These are phyloP conservation scores for Anser brachyrhynchus DNA, from an alignment of 2,113 vertebrate species.

Conservation along the genomic window DNA sequence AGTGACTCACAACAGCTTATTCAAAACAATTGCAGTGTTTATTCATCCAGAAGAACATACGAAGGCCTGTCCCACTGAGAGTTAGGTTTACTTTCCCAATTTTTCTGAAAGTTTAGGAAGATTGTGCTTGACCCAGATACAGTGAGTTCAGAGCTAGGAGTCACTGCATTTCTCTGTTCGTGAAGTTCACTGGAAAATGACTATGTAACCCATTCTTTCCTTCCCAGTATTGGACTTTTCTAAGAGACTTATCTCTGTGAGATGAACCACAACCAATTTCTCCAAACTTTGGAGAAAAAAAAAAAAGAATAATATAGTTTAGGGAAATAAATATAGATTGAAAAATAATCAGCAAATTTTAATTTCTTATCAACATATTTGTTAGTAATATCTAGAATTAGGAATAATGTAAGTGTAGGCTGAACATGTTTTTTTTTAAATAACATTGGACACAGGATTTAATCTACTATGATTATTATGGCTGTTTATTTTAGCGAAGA, in stretches of 20 bases:
- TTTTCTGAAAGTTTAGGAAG: constrained; percentile 39
- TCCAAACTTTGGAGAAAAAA: not conserved
- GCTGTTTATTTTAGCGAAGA: not conserved
- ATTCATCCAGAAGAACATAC: constrained; percentile 34
- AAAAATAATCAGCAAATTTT: not conserved
- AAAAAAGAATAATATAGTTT: not conserved
- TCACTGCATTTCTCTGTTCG: not conserved
- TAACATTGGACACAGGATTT: not conserved
- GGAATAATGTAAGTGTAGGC: not conserved
- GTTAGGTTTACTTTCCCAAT: not conserved
- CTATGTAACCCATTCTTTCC: not conserved
- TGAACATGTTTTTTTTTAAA: not conserved
- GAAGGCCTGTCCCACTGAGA: constrained; percentile 3
- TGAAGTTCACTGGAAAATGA: not conserved
- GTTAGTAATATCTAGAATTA: not conserved
- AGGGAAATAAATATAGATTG: not conserved
- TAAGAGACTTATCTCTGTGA: not conserved
- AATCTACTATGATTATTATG: not conserved
- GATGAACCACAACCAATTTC: not conserved
- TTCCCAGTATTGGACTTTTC: not conserved
- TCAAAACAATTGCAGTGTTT: constrained; percentile 51
- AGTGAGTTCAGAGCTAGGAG: not conserved
- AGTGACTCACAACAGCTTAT: constrained; percentile 6
- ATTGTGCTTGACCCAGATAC: constrained; percentile 34
- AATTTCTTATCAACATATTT: not conserved